Evolutionary conservation across 2,888 invertebrate genomes (phyloP).

Genomic region (Flabesymbios commensalis): DNA sequence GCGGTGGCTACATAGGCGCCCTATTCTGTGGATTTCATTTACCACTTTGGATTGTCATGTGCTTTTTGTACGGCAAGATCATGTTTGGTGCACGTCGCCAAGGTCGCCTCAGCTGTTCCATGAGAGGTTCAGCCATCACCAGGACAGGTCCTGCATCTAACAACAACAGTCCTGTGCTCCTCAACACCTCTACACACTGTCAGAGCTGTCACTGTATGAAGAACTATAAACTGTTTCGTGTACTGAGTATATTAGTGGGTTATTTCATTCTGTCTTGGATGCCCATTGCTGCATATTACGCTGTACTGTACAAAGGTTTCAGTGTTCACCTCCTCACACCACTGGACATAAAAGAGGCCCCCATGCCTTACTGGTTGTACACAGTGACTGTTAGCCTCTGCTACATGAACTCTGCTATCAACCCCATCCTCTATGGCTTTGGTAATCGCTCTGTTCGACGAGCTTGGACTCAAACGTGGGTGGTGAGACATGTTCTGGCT

Average conservation of each 20-base stretch:
- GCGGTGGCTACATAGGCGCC: slow-evolving; percentile 22
- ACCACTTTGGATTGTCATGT: slow-evolving; percentile 22
- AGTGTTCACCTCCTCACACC: no score
- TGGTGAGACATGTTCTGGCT: no score
- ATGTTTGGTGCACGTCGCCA: slow-evolving; percentile 16
- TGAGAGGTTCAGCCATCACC: no score
- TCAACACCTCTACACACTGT: no score
- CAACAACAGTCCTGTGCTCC: no score
- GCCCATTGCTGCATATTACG: slow-evolving; percentile 23
- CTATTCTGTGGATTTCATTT: slow-evolving; percentile 26
- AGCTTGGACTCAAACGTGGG: background rate
- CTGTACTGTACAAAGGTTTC: slow-evolving; percentile 22
- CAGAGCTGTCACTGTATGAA: no score
- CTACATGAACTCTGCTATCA: slow-evolving; percentile 48
- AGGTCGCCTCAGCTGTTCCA: no score
- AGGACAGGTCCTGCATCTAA: background rate
- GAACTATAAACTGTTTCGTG: slow-evolving; percentile 25
- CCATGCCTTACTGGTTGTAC: slow-evolving; percentile 28
- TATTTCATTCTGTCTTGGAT: slow-evolving; percentile 29
- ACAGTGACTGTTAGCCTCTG: slow-evolving; percentile 35
- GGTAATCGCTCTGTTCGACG: slow-evolving; percentile 35
- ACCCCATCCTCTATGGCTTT: slow-evolving; percentile 48
- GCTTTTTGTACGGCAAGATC: slow-evolving; percentile 24
- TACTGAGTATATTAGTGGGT: slow-evolving; percentile 22
- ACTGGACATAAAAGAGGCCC: slow-evolving; percentile 11